These are phyloP conservation scores for Galeopterus variegatus DNA, from an alignment of 2,113 vertebrate species.

Conservation along the genomic window DNA sequence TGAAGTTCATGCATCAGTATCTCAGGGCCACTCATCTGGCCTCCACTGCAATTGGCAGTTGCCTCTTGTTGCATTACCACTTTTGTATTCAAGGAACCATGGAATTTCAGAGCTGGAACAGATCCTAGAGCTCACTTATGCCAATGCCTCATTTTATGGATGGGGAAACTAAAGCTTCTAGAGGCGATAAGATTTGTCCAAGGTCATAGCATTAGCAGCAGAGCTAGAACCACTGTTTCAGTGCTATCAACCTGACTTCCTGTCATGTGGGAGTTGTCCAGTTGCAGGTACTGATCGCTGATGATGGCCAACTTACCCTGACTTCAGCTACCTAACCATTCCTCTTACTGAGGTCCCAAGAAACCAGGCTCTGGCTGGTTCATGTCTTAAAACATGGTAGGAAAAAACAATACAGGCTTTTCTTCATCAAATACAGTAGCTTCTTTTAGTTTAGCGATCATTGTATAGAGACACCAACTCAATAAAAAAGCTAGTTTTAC, in stretches of 20 bases:
- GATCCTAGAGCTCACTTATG: slow-evolving; percentile 4
- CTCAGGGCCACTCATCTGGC: background rate
- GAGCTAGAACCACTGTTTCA: background rate
- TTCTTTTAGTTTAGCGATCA: background rate
- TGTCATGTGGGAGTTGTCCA: background rate
- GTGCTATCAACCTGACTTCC: no score
- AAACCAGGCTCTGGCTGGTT: background rate
- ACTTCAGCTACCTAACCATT: background rate
- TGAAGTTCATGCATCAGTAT: background rate
- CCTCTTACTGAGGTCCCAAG: background rate
- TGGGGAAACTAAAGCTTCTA: background rate
- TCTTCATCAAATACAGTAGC: background rate
- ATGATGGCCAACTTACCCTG: background rate
- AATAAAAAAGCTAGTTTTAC: background rate
- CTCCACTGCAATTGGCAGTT: background rate
- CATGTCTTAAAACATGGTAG: background rate
- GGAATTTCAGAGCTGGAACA: background rate
- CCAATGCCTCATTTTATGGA: background rate
- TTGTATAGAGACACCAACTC: background rate
- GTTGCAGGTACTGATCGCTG: background rate
- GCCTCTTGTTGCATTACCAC: background rate
- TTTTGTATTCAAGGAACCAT: slow-evolving; percentile 13
- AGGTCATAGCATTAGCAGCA: background rate
- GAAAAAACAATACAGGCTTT: background rate
- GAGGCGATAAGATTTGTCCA: background rate